phyloP scores from a whole-genome alignment of 2,113 vertebrate genomes.

The Callithrix jacchus region DNA sequence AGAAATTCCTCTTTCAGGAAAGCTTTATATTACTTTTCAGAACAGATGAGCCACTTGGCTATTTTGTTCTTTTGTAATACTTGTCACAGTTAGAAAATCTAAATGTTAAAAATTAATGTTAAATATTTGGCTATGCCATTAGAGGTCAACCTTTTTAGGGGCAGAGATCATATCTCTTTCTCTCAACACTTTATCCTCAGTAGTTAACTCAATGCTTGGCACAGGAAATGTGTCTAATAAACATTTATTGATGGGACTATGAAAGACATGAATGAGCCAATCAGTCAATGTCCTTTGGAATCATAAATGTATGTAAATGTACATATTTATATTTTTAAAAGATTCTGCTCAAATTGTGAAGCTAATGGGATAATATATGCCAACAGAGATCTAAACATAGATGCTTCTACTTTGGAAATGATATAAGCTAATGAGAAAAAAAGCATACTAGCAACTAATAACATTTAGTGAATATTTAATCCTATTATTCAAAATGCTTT shows the following conservation, averaged over 20 bases:
- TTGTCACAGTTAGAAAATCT: neutral
- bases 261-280: conserved; percentile 29
- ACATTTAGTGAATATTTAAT: conserved; percentile 34
- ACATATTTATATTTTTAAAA: conserved; percentile 34
- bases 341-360: conserved; percentile 21
- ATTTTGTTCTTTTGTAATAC: neutral
- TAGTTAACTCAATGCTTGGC: neutral
- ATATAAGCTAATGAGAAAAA: neutral
- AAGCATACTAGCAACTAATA: neutral
- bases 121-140: neutral
- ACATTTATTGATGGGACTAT: neutral
- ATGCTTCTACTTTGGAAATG: conserved; percentile 41
- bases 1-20: neutral
- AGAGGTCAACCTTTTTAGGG: neutral
- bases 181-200: neutral
- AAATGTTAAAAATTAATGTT: neutral
- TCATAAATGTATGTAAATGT: neutral
- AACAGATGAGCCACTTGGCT: neutral
- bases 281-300: conserved; percentile 15
- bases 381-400: conserved; percentile 10
- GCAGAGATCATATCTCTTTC: neutral
- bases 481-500: conserved; percentile 29
- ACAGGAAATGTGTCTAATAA: conserved; percentile 12
- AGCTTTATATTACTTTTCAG: neutral
- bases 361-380: conserved; percentile 33